phyloP scores from a whole-genome alignment of 2,888 invertebrate species.

The Phymatocera aterrima region DNA sequence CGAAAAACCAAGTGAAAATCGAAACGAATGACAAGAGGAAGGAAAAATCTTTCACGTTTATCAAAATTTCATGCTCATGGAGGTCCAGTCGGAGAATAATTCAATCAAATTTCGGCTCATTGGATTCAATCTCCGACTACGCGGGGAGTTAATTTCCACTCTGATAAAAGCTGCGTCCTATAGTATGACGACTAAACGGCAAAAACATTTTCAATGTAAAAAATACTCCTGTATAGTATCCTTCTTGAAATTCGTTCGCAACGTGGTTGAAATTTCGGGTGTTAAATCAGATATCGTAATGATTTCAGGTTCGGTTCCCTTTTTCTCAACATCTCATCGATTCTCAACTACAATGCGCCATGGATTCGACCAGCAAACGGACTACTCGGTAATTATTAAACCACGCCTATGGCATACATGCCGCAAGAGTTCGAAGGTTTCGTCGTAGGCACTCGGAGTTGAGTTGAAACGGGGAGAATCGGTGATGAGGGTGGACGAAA shows the following conservation, averaged over 20 bases:
- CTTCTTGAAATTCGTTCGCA: not conserved
- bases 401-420: too few relatives aligned
- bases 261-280: constrained; percentile 18
- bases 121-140: not conserved
- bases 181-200: too few relatives aligned
- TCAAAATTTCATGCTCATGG: not conserved
- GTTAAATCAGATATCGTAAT: constrained; percentile 21
- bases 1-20: too few relatives aligned
- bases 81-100: not conserved
- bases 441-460: not conserved
- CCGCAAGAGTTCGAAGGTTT: not conserved
- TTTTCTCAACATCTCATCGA: too few relatives aligned
- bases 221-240: constrained; percentile 16
- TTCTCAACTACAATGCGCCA: too few relatives aligned
- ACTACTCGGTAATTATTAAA: too few relatives aligned
- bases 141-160: not conserved
- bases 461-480: too few relatives aligned
- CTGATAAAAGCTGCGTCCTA: not conserved
- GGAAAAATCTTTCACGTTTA: not conserved
- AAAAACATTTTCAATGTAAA: not conserved
- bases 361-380: too few relatives aligned
- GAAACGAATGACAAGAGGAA: not conserved
- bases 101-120: constrained; percentile 1
- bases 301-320: not conserved
- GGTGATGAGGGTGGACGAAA: too few relatives aligned